A percentile compares a stretch with the other conserved stretches of the same genome.
These are phyloP conservation scores for Nyctibius grandis DNA, from an alignment of 2,797 vertebrate species.

Conservation along the genomic window DNA sequence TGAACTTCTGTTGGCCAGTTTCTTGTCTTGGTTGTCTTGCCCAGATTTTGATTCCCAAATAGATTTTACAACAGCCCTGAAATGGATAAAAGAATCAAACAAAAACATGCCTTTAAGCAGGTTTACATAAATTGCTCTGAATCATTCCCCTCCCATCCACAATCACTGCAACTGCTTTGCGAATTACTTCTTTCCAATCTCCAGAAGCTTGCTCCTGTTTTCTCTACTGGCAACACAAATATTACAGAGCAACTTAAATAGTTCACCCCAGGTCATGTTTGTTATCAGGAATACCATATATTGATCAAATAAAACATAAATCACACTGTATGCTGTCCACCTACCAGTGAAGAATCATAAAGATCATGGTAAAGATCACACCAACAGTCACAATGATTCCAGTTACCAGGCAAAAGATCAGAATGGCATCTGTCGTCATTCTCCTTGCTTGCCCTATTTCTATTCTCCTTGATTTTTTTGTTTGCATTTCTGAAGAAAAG, in stretches of 20 bases:
- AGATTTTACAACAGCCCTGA: constrained; percentile 49
- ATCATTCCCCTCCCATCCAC: neutral
- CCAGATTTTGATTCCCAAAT: constrained; percentile 35
- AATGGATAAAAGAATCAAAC: neutral
- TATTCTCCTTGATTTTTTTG: neutral
- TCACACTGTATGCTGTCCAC: neutral
- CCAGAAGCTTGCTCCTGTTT: neutral
- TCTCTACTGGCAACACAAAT: neutral
- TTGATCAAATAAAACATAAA: neutral
- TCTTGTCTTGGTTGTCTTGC: neutral
- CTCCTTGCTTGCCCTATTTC: neutral
- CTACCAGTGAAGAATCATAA: constrained; percentile 62
- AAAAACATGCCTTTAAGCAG: neutral
- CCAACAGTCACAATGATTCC: constrained; percentile 43
- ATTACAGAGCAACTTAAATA: neutral
- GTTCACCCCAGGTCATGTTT: neutral
- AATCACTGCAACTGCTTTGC: neutral
- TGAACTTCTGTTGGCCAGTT: neutral
- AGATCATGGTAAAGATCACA: constrained; percentile 51
- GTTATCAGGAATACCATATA: neutral
- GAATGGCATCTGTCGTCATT: neutral
- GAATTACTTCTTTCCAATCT: neutral
- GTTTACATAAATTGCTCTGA: neutral
- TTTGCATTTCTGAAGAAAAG: constrained; percentile 45
- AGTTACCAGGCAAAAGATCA: constrained; percentile 50